Percentiles rank a stretch among this genome's conserved stretches.
Conservation (phyloP, 2,888 invertebrate genomes). For the Campopleginae sp. region DNA sequence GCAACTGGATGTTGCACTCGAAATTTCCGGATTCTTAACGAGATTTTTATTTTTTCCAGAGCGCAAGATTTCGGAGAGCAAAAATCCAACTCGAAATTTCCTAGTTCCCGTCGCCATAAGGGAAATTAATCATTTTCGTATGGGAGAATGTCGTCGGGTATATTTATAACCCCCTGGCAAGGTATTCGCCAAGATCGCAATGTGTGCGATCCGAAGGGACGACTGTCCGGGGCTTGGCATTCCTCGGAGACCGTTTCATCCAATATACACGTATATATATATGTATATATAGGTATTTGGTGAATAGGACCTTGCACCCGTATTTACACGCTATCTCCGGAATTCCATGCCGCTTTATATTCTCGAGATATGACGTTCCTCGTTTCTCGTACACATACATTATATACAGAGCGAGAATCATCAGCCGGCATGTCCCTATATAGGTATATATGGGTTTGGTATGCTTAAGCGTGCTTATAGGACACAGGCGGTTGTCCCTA, state of each 20-base stretch:
- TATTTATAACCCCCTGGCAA: not conserved
- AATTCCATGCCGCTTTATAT: constrained; percentile 67
- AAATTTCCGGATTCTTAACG: no score
- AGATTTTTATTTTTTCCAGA: no score
- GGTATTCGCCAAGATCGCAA: not conserved
- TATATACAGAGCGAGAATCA: not conserved
- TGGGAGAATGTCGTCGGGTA: not conserved
- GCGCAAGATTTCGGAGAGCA: not conserved
- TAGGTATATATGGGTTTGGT: not conserved
- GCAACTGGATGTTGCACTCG: no score
- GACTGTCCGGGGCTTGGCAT: not conserved
- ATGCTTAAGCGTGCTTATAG: not conserved
- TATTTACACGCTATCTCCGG: constrained; percentile 67
- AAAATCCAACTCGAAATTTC: not conserved
- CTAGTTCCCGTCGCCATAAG: not conserved
- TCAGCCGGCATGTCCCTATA: no score
- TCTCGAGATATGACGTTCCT: constrained; percentile 61
- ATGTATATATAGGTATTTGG: not conserved
- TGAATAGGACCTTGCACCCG: constrained; percentile 44
- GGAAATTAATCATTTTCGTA: not conserved
- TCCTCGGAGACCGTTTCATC: constrained; percentile 15
- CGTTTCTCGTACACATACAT: not conserved
- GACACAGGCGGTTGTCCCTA: not conserved
- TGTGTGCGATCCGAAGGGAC: not conserved
- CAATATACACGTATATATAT: not conserved